Evolutionary conservation across 2,797 vertebrate species (phyloP), one percentile per base, ranked within the genome.

Genomic region (Ciconia nigra): DNA sequence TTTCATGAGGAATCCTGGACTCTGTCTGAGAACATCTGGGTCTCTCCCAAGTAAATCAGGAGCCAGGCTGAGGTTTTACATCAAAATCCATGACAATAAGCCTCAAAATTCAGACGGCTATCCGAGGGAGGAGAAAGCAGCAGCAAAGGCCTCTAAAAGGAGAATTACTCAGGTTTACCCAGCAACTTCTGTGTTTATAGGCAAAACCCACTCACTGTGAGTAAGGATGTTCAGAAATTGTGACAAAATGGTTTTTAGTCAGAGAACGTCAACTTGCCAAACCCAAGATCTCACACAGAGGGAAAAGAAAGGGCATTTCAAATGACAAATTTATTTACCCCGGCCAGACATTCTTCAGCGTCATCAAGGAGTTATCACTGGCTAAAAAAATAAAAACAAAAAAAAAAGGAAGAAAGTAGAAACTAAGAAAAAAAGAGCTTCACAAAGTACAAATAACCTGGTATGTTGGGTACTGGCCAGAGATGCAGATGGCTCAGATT

Each of bases 181-280:
- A 83, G 83, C 19, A 66, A 22, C 29, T 76, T 86, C 55, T 55
- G 57, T 39, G 42, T 65, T 92, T 76, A 78, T 41, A 61, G 63
- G 91, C 78, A 77, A 95, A 96, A 93, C 63, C 67, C 63, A 71
- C 67, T 93, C 72, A 21, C 83, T 73, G 46, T 77, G 86, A 92
- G 52, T 59, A 87, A 87, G 52, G 65, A 71, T 24, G 37, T 44
- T 67, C 55, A 78, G 81, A 80, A 94, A 87, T 42, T 21, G 82
- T 87, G 93, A 90, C 55, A 87, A 91, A 93, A 85, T 24, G 37
- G 10, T 4, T 47, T 92, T 89, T 52, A 92, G 71, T 77, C 84
- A 90, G 81, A 80, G 51, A 39, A 83, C 7, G 54, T 87, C 89
- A 89, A 42, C 52, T 62, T 93, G 89, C 73, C 90, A 95, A 87